Percentiles rank a stretch among this genome's conserved stretches.
Evolutionary conservation across 1,140 invertebrate genomes (phyloP).

Genomic region (Heliconius hermathena): DNA sequence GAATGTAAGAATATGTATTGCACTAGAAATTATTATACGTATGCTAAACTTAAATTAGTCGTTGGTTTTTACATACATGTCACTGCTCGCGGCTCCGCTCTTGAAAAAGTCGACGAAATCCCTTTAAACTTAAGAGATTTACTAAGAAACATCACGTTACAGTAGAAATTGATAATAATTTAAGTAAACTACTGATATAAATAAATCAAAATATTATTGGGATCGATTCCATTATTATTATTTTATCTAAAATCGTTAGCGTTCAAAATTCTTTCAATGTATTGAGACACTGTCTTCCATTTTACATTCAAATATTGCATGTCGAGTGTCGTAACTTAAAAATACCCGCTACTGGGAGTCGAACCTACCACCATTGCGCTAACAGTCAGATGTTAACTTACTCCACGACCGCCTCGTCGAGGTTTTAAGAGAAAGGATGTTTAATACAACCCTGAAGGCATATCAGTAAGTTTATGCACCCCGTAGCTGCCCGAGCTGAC

Average conservation of each 20-base stretch:
- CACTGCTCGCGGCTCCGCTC: not conserved
- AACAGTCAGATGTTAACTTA: no score
- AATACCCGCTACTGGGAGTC: no score
- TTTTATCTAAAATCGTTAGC: no score
- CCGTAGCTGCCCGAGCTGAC: slow-evolving; percentile 72
- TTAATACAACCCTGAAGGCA: slow-evolving; percentile 88
- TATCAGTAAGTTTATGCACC: slow-evolving; percentile 85
- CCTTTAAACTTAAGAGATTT: not conserved
- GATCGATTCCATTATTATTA: no score
- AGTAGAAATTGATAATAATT: not conserved
- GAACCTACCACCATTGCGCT: no score
- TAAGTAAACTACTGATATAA: not conserved
- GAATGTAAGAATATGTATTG: slow-evolving; percentile 54
- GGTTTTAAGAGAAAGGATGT: not conserved
- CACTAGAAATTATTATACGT: slow-evolving; percentile 70
- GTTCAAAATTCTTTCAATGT: not conserved
- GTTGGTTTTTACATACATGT: slow-evolving; percentile 64
- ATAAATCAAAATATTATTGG: not conserved
- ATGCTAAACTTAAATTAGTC: slow-evolving; percentile 74
- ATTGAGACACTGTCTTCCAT: not conserved
- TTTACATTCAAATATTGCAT: no score
- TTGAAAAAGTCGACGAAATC: not conserved
- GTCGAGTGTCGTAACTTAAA: not conserved
- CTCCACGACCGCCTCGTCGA: no score
- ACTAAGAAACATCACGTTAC: not conserved